phyloP scores from a whole-genome alignment of 1,140 invertebrate species.

The Cyclina sinensis region DNA sequence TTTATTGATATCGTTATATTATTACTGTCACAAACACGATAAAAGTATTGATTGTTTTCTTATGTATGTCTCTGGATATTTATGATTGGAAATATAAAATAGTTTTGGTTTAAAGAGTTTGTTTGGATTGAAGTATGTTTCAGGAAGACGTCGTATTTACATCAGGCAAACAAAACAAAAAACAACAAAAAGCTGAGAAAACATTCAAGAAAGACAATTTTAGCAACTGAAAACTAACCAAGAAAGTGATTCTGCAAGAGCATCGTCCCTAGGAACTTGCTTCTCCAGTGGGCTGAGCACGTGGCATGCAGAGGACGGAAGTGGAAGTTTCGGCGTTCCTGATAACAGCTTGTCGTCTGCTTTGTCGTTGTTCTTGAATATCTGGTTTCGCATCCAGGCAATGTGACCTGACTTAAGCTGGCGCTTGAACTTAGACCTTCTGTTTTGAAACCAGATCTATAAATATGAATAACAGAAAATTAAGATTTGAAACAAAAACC shows the following conservation, averaged over 20 bases:
- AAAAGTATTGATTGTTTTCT: too few species aligned
- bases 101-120: too few species aligned
- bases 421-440: slow-evolving; percentile 78
- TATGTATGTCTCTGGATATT: too few species aligned
- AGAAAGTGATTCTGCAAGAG: neutral
- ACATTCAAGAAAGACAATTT: too few species aligned
- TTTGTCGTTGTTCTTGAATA: slow-evolving; percentile 58
- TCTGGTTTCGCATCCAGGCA: slow-evolving; percentile 77
- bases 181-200: too few species aligned
- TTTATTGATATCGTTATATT: too few species aligned
- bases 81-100: too few species aligned
- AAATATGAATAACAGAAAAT: neutral
- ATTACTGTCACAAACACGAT: too few species aligned
- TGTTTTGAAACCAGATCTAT: slow-evolving; percentile 80
- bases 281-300: slow-evolving; percentile 52
- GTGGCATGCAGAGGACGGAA: slow-evolving; percentile 39
- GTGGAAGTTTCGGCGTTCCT: slow-evolving; percentile 44
- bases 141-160: too few species aligned
- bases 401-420: slow-evolving; percentile 74
- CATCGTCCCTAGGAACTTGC: slow-evolving; percentile 2
- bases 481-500: too few species aligned
- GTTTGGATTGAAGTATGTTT: too few species aligned
- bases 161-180: too few species aligned
- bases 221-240: neutral
- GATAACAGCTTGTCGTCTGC: neutral